Conservation (phyloP, 2,113 vertebrate genomes). For the Xenopus borealis region DNA sequence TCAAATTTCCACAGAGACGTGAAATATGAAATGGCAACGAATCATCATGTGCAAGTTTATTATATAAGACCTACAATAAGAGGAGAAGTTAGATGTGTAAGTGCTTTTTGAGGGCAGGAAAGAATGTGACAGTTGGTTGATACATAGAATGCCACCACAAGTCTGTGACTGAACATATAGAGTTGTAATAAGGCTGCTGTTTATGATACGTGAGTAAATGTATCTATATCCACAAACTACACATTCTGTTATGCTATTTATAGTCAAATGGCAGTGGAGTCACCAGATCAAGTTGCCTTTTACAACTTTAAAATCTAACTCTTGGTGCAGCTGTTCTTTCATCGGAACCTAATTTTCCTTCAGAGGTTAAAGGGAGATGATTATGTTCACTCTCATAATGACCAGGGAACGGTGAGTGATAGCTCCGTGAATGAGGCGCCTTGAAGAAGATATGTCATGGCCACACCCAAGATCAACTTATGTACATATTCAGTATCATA, state of each 20-base stretch:
- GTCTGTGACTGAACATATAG: too few relatives aligned
- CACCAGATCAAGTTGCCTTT: conserved; percentile 25
- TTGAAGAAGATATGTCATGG: neutral
- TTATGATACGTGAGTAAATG: conserved; percentile 2
- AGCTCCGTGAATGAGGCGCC: conserved; percentile 13
- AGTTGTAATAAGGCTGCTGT: neutral
- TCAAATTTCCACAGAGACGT: too few relatives aligned
- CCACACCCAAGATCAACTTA: too few relatives aligned
- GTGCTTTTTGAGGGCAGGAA: too few relatives aligned
- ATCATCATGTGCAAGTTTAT: too few relatives aligned
- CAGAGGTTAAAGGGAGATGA: conserved; percentile 1
- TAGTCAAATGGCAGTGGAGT: conserved; percentile 20
- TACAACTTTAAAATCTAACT: conserved; percentile 40
- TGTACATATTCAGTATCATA: too few relatives aligned
- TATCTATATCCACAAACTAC: conserved; percentile 35
- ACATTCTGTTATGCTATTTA: conserved; percentile 38
- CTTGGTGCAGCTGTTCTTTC: conserved; percentile 22
- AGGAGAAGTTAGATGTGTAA: too few relatives aligned
- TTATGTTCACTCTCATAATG: conserved; percentile 16
- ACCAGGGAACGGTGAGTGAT: conserved; percentile 4
- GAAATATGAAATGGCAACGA: too few relatives aligned
- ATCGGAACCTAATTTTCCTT: conserved; percentile 23
- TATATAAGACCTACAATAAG: too few relatives aligned
- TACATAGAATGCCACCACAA: too few relatives aligned
- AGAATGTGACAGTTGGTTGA: too few relatives aligned